Percentiles rank a stretch among this genome's conserved stretches.
phyloP scores from a whole-genome alignment of 2,797 vertebrate species.

The Parauchenoglanis ngamensis region DNA sequence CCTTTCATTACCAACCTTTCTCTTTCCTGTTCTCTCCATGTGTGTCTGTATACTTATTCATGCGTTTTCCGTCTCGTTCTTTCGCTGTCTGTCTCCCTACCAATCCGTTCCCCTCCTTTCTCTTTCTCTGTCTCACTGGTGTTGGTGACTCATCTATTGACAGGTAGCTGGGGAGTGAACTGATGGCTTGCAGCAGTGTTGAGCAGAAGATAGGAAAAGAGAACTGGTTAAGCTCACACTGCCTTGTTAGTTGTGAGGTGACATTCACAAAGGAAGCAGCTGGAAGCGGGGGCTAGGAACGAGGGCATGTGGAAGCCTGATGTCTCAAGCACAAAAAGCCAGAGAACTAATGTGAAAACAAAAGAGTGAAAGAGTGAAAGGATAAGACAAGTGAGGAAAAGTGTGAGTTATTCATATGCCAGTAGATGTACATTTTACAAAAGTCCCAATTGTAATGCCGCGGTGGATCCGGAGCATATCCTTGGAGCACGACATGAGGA shows the following conservation, averaged over 20 bases:
- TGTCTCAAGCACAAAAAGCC: constrained; percentile 7
- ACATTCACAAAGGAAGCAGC: constrained; percentile 17
- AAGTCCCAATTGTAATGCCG: background rate
- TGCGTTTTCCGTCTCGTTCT: background rate
- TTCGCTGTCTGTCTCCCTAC: background rate
- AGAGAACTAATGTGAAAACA: constrained; percentile 17
- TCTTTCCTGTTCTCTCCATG: constrained; percentile 3
- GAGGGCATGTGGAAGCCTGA: background rate
- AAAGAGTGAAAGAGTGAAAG: background rate
- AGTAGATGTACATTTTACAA: background rate
- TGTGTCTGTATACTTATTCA: constrained; percentile 2
- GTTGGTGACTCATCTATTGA: constrained; percentile 59
- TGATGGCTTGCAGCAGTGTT: constrained; percentile 38
- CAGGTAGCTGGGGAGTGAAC: constrained; percentile 48
- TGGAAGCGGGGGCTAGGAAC: background rate
- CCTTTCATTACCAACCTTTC: constrained; percentile 29
- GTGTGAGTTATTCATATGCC: background rate
- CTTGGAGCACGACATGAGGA: background rate
- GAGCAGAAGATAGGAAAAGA: constrained; percentile 1
- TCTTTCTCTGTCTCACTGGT: constrained; percentile 32
- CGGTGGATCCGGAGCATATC: background rate
- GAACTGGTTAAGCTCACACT: constrained; percentile 18
- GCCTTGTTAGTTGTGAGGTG: constrained; percentile 30
- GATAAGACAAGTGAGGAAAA: background rate
- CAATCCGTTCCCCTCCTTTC: constrained; percentile 17